Evolutionary conservation across 2,797 vertebrate genomes (phyloP).

Genomic region (Sphenopsis melanotis): DNA sequence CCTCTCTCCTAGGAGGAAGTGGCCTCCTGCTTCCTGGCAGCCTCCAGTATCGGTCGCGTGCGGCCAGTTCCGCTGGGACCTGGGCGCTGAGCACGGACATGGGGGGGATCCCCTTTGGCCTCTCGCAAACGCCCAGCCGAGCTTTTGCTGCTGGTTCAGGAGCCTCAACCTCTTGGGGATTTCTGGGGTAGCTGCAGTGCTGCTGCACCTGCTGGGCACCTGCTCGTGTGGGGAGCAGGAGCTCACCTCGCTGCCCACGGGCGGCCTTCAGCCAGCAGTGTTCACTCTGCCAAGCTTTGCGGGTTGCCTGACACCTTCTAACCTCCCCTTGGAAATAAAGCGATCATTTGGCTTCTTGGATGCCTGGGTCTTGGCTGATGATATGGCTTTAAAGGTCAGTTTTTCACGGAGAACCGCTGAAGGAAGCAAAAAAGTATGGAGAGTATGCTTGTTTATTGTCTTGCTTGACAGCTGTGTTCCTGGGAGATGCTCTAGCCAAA

Average conservation of each 20-base stretch:
- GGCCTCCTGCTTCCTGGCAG: not conserved
- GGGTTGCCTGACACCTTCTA: not conserved
- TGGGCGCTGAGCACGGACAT: not conserved
- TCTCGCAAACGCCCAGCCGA: fast-evolving
- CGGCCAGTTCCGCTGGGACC: not conserved
- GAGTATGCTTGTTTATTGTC: not conserved
- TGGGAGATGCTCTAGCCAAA: not conserved
- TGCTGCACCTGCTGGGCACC: not conserved
- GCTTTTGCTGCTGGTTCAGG: not conserved
- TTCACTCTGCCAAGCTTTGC: not conserved
- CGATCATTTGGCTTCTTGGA: not conserved
- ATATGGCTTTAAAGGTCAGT: not conserved
- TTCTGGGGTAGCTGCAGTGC: not conserved
- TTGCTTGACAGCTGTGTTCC: not conserved
- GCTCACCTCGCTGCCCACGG: fast-evolving
- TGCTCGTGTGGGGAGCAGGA: not conserved
- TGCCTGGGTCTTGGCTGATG: not conserved
- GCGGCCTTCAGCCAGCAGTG: not conserved
- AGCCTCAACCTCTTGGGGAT: not conserved
- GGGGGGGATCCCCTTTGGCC: not conserved
- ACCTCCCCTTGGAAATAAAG: not conserved
- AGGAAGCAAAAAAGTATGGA: not conserved
- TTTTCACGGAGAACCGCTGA: not conserved
- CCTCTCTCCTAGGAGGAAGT: not conserved
- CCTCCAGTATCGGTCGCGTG: not conserved